These are phyloP conservation scores for Platycheirus albimanus DNA, from an alignment of 2,888 invertebrate genomes.

Conservation along the genomic window DNA sequence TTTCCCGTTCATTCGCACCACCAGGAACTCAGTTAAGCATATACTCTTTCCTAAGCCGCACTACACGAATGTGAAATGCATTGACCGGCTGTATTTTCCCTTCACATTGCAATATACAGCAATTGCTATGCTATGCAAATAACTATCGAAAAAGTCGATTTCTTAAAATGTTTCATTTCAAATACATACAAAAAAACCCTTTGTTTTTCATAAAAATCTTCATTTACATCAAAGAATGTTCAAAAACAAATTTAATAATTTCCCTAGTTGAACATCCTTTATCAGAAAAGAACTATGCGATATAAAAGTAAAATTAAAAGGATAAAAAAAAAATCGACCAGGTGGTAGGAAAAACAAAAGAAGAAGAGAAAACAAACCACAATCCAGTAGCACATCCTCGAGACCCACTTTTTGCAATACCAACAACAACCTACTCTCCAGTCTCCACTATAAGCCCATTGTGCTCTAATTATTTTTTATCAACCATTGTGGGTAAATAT, in stretches of 20 bases:
- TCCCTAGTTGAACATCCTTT: constrained; percentile 37
- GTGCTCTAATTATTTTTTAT: constrained; percentile 68
- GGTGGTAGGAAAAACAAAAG: too few species aligned
- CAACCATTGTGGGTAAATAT: constrained; percentile 72
- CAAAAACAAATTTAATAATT: constrained; percentile 51
- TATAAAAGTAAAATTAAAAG: constrained; percentile 3
- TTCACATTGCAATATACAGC: too few species aligned
- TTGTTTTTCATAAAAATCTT: too few species aligned
- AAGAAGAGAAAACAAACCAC: constrained; percentile 6
- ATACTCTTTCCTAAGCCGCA: too few species aligned
- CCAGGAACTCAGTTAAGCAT: too few species aligned
- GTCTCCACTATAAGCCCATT: constrained; percentile 35
- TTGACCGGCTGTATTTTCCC: too few species aligned
- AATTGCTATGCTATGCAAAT: too few species aligned
- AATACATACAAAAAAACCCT: not conserved
- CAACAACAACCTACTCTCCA: not conserved
- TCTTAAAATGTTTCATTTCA: too few species aligned
- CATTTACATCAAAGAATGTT: constrained; percentile 11
- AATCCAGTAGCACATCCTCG: constrained; percentile 58
- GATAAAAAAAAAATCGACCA: not conserved
- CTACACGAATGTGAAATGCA: too few species aligned
- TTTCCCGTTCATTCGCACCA: too few species aligned
- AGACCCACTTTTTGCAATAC: constrained; percentile 54
- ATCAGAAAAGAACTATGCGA: constrained; percentile 20
- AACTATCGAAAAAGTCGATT: too few species aligned